phyloP scores from a whole-genome alignment of 2,888 invertebrate genomes.

The Drosophila monieri region DNA sequence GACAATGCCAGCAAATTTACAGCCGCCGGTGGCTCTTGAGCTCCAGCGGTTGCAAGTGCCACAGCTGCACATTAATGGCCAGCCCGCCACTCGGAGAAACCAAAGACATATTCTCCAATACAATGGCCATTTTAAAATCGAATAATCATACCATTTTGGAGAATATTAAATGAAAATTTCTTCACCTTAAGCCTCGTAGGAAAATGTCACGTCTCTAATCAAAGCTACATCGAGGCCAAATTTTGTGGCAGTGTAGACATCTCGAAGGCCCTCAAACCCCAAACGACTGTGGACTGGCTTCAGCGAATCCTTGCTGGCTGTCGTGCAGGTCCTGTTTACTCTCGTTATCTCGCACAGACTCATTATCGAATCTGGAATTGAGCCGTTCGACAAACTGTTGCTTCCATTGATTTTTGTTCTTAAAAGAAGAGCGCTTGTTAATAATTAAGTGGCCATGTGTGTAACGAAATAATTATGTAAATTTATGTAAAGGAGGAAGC shows the following conservation, averaged over 20 bases:
- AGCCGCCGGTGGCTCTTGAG: constrained; percentile 30
- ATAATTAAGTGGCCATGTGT: neutral
- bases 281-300: constrained; percentile 23
- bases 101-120: neutral
- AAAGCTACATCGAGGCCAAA: neutral
- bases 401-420: constrained; percentile 2
- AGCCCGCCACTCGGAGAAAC: neutral
- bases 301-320: neutral
- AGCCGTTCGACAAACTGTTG: constrained; percentile 26
- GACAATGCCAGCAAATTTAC: constrained; percentile 49
- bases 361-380: constrained; percentile 15
- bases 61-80: constrained; percentile 54
- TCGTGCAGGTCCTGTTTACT: neutral
- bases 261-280: constrained; percentile 6
- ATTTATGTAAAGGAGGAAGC: neutral
- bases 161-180: neutral
- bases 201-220: neutral
- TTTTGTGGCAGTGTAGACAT: neutral
- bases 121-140: neutral
- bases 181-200: neutral
- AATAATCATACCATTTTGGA: neutral
- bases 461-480: neutral
- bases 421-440: constrained; percentile 2
- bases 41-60: constrained; percentile 37
- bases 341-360: constrained; percentile 9